Base-by-base conservation (phyloP, 2,888 invertebrate species). In the Leptarthrus brevirostris region DNA sequence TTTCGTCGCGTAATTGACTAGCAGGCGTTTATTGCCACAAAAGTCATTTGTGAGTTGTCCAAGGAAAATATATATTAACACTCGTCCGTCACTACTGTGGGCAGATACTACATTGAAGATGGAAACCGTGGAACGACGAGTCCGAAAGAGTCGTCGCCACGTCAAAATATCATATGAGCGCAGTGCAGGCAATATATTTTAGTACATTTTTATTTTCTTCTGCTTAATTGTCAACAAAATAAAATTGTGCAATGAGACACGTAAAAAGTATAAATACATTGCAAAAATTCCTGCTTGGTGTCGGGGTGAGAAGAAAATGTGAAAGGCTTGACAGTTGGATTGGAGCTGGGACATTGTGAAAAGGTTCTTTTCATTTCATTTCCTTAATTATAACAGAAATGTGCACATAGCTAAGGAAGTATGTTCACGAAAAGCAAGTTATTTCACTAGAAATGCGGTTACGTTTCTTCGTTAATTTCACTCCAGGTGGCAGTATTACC, bases 11-110 rank as follows among this genome's bases (percentile, higher is more conserved):
- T 8, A 56, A 16, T 14, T 56, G 6, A 8, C 40, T 12, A 14
- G 14, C 26, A 30, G 18, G 5, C 56, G 1, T 16, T 26, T 18
- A 56, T 14, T 30, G 30, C 26, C 34, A 16, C 56, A 56, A 40
- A 56, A 56, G 56, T 56, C 56, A 12, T 34, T 18, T 56, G 16
- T 2, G 30, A 56, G 30, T 56, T 30, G 34, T 18, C 34, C 56
- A 18, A 10, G 16, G 30, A 56, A 56, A n/a, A n/a, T n/a, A n/a
- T 56, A 30, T 30, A 26, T 56, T 30, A 56, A 34, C 56, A 56
- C 26, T 30, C 56, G 30, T 54, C 5, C n/a, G n/a, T n/a, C n/a
- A n/a, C n/a, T n/a, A n/a, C n/a, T n/a, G n/a, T 5, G 12, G 20
- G 6, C 10, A 22, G 10, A 10, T 10, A 10, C 2, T n/a, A n/a